Conservation (phyloP, 2,113 vertebrate genomes). For the Myotis davidii region DNA sequence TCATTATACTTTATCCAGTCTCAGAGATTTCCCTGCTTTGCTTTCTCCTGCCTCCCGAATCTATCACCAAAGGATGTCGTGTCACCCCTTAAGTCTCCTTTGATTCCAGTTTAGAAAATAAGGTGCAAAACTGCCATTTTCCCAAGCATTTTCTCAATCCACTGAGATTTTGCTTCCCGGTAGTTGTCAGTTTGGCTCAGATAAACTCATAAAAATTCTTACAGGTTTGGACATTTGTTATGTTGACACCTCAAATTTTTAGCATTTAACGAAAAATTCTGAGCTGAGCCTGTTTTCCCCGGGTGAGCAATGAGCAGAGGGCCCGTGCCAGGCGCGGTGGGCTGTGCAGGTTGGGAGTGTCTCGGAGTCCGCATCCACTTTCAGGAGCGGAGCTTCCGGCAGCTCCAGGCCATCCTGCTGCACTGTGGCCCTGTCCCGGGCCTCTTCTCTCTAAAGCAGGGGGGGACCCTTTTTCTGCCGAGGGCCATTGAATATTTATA, state of each 20-base stretch:
- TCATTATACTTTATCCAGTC: not conserved
- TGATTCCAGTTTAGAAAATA: not conserved
- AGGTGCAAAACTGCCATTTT: not conserved
- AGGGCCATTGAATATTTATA: too few species aligned
- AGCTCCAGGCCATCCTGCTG: not conserved
- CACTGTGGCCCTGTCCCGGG: too few species aligned
- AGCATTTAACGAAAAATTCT: slow-evolving; percentile 76
- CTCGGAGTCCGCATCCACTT: not conserved
- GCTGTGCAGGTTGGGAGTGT: not conserved
- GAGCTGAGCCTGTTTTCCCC: slow-evolving; percentile 16
- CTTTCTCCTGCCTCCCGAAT: not conserved
- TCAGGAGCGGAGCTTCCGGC: not conserved
- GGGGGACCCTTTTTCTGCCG: too few species aligned
- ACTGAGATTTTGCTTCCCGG: not conserved
- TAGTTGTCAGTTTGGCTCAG: not conserved
- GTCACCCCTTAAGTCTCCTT: not conserved
- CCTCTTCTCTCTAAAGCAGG: not conserved
- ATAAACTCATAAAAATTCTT: not conserved
- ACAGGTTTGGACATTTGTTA: not conserved
- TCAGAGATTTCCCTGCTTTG: not conserved
- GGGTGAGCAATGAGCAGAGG: not conserved
- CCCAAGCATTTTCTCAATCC: not conserved
- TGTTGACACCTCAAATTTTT: slow-evolving; percentile 56
- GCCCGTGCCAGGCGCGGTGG: not conserved
- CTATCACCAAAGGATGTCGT: not conserved